phyloP scores from a whole-genome alignment of 1,140 invertebrate genomes.

The Saccostrea echinata region DNA sequence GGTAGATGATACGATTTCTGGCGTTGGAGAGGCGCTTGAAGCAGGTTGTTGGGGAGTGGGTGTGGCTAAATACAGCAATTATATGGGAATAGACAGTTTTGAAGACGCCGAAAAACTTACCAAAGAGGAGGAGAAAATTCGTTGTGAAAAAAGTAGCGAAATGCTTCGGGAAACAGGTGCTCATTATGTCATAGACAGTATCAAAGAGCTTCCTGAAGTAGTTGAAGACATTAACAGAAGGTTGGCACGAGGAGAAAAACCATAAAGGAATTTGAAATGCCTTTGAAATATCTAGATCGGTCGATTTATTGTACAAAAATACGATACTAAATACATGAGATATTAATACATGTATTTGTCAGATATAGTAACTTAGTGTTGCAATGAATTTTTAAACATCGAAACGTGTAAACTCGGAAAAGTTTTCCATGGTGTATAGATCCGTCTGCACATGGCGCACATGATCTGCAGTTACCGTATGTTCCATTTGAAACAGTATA shows the following conservation, averaged over 20 bases:
- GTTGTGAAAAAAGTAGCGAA: slow-evolving; percentile 72
- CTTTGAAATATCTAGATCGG: not conserved
- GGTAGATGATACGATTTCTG: slow-evolving; percentile 79
- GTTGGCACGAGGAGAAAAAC: slow-evolving; percentile 76
- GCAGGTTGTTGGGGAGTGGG: slow-evolving; percentile 81
- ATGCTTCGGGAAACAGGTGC: slow-evolving; percentile 76
- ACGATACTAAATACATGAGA: too few species aligned
- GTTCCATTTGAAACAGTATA: too few species aligned
- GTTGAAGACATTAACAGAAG: slow-evolving; percentile 78
- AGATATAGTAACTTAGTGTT: too few species aligned
- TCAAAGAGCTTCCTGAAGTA: slow-evolving; percentile 77
- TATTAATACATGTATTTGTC: too few species aligned
- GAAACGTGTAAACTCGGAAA: too few species aligned
- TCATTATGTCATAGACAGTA: slow-evolving; percentile 80
- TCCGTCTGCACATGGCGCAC: too few species aligned
- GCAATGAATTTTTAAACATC: too few species aligned
- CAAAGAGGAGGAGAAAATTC: slow-evolving; percentile 70
- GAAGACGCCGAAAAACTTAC: slow-evolving; percentile 74
- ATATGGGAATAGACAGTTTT: slow-evolving; percentile 78
- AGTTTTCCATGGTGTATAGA: too few species aligned
- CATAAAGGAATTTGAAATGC: slow-evolving; percentile 58
- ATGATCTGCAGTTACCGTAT: too few species aligned
- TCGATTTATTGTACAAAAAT: too few species aligned
- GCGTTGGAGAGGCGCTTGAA: slow-evolving; percentile 79
- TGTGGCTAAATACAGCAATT: slow-evolving; percentile 79